Base-by-base conservation (phyloP, 2,113 vertebrate genomes). In the Circaetus cinerascens region DNA sequence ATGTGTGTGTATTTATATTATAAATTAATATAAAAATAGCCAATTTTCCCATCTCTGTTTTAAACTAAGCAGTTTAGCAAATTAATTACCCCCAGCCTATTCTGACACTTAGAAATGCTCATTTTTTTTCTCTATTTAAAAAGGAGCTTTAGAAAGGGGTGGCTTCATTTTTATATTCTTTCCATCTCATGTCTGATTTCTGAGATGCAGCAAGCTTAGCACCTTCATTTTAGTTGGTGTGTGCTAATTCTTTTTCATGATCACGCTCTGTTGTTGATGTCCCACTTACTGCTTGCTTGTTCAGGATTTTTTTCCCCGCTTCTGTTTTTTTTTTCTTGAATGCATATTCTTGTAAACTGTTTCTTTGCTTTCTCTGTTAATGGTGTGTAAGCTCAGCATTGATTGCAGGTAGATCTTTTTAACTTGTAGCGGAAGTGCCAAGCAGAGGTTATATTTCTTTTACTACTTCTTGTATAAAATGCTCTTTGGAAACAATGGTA, bases 21-120 rank as follows among this genome's bases (percentile, higher is more conserved):
- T 95, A 96, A 98, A 96, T 98, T 95, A 96, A 96, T 98, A 97
- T 83, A 32, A 94, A 97, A 98, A 98, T 97, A 90, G 93, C 95
- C 93, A 93, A 90, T 96, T 96, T 98, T 96, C 72, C 85, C 56
- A 66, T 98, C 92, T 62, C 57, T 83, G 83, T 80, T 77, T 51
- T 62, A 77, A 95, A 67, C 18, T n/a, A 72, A 74, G 40, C 34
- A 53, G 10, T 40, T 60, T 91, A 95, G 96, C 34, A 88, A 95
- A 91, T 88, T 12, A 66, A 86, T 95, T 83, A 57, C 78, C 80
- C 40, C 26, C 43, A 80, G 59, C 21, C 15, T 82, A 50, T 73
- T 89, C n/a, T 98, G 97, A 95, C 85, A 84, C 80, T 67, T 91
- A 73, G 80, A 94, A 90, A 85, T 93, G 75, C 63, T 13, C 15